Evolutionary conservation across 2,113 vertebrate genomes (phyloP).

Genomic region (Phodopus roborovskii): DNA sequence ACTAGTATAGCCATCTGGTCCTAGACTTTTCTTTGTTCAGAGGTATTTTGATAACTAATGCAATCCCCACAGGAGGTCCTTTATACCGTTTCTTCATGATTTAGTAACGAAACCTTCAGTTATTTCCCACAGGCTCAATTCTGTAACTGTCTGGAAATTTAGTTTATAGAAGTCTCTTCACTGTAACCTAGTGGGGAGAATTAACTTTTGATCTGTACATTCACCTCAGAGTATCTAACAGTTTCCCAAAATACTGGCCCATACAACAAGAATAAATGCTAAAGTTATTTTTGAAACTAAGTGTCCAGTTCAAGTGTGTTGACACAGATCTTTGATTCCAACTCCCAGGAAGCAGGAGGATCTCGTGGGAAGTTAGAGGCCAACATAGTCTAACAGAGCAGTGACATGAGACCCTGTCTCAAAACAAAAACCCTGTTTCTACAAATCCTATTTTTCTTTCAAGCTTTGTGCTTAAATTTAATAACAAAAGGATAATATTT

Average conservation of each 20-base stretch:
- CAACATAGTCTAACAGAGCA: background rate
- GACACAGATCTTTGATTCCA: background rate
- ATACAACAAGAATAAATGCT: background rate
- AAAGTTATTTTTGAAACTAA: background rate
- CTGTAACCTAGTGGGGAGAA: background rate
- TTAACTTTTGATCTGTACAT: background rate
- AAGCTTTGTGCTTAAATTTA: slow-evolving; percentile 42
- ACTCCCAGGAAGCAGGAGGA: background rate
- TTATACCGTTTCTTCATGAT: background rate
- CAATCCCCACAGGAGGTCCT: background rate
- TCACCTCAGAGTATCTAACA: slow-evolving; percentile 12
- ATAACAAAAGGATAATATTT: slow-evolving; percentile 20
- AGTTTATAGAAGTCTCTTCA: background rate
- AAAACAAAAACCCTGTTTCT: background rate
- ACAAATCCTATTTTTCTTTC: slow-evolving; percentile 25
- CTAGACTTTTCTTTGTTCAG: background rate
- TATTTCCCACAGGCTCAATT: background rate
- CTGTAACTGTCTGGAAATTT: background rate
- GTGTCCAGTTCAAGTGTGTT: background rate
- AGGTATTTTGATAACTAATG: background rate
- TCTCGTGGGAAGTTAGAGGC: background rate
- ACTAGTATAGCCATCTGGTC: background rate
- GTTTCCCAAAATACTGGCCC: slow-evolving; percentile 6
- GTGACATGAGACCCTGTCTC: background rate
- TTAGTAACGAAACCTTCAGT: slow-evolving; percentile 16